Base-by-base conservation (phyloP, 2,888 invertebrate species). In the Drosophila kambysellisi region DNA sequence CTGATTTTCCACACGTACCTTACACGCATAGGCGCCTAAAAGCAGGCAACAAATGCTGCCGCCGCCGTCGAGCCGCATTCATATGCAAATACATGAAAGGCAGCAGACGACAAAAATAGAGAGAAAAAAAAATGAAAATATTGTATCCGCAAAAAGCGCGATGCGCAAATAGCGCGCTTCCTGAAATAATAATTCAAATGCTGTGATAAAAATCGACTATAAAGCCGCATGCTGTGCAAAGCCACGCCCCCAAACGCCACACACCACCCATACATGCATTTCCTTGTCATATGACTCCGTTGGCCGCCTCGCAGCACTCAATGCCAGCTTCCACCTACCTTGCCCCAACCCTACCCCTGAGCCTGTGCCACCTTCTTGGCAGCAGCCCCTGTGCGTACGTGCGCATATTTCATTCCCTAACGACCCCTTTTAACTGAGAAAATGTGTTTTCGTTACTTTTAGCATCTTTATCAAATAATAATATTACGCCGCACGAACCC, bases 381-480 rank as follows among this genome's bases (percentile, higher is more conserved):
- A 80, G 63, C 73, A 59, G 78, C 76, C 62, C 74, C 81, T 64
- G 89, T 88, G 90, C 88, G 89, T 91, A 92, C 92, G 91, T 92
- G 92, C 88, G 90, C 92, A 92, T 92, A 92, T 91, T 91, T 92
- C 90, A 91, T 91, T 91, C 86, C 83, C 90, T 92, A 92, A 91
- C 91, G 91, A 92, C 91, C 92, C 91, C 91, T 91, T 92, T 91
- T 92, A 91, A 92, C 92, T 89, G 87, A 85, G 82, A 91, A 91
- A 91, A 92, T 91, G 91, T 92, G 91, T 92, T 91, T 91, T 91
- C 90, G 89, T 91, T 91, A 91, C 91, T 90, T 89, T 90, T 91
- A 91, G 89, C 91, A 92, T 91, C 92, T 91, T 91, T 91, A 91
- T 91, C 91, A 92, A 92, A 92, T 91, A 91, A 92, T 92, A 91